phyloP scores from a whole-genome alignment of 2,113 vertebrate species.

The Thunnus maccoyii region DNA sequence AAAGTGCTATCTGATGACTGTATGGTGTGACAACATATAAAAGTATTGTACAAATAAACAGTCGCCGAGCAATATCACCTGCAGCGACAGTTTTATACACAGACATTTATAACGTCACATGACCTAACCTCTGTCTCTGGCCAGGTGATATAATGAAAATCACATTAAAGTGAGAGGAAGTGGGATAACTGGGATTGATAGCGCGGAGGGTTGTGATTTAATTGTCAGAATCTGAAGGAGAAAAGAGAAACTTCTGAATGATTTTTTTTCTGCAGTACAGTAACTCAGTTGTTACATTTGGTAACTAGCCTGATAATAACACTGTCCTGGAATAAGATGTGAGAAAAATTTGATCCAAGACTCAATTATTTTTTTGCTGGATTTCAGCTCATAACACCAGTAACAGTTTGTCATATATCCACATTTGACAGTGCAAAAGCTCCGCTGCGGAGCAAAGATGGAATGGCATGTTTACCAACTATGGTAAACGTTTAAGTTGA shows the following conservation, averaged over 20 bases:
- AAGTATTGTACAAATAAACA: constrained; percentile 57
- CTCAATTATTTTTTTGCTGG: not conserved
- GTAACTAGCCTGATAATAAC: constrained; percentile 32
- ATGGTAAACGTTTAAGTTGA: constrained; percentile 69
- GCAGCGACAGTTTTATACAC: constrained; percentile 66
- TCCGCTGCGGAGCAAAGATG: constrained; percentile 57
- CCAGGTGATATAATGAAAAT: constrained; percentile 67
- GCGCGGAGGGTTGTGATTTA: constrained; percentile 44
- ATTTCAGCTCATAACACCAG: constrained; percentile 39
- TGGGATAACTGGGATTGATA: constrained; percentile 65
- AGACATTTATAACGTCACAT: constrained; percentile 66
- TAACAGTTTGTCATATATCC: constrained; percentile 42
- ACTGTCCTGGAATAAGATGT: constrained; percentile 36
- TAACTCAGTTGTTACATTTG: constrained; percentile 5
- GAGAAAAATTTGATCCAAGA: constrained; percentile 22
- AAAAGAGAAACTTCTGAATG: constrained; percentile 30
- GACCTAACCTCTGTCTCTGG: constrained; percentile 53
- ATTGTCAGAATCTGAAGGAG: constrained; percentile 51
- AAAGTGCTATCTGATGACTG: constrained; percentile 46
- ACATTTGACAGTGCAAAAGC: constrained; percentile 54
- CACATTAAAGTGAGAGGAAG: constrained; percentile 68
- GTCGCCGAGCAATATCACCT: constrained; percentile 57
- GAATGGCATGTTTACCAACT: constrained; percentile 67
- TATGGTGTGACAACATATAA: constrained; percentile 40
- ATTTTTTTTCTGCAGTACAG: constrained; percentile 28